phyloP scores from a whole-genome alignment of 2,797 vertebrate genomes.

The Remorina albescens region DNA sequence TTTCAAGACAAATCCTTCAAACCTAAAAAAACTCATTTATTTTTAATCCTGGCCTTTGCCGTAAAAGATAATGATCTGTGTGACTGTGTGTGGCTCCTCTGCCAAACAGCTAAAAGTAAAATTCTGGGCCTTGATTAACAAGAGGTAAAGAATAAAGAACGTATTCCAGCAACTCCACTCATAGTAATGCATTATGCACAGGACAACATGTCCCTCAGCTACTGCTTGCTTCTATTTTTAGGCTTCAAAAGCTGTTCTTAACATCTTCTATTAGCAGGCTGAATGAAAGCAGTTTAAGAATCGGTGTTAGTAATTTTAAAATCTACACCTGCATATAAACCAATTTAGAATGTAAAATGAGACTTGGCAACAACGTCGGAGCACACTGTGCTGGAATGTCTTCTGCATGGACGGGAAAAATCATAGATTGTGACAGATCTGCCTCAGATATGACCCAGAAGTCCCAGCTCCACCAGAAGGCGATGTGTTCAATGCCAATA shows the following conservation, averaged over 20 bases:
- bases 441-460: constrained; percentile 48
- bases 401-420: constrained; percentile 33
- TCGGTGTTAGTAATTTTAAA: constrained; percentile 52
- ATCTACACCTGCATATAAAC: constrained; percentile 61
- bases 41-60: background rate
- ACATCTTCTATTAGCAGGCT: constrained; percentile 53
- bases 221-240: constrained; percentile 71
- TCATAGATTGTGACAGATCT: constrained; percentile 51
- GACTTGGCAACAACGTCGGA: constrained; percentile 50
- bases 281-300: constrained; percentile 51
- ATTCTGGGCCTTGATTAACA: constrained; percentile 7
- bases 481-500: constrained; percentile 20
- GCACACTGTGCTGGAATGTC: constrained; percentile 35
- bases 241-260: constrained; percentile 54
- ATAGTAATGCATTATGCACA: constrained; percentile 63
- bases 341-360: constrained; percentile 71
- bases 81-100: background rate
- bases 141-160: constrained; percentile 22
- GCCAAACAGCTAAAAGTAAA: background rate
- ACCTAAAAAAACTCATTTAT: too few relatives aligned
- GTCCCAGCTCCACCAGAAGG: constrained; percentile 26
- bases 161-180: constrained; percentile 42
- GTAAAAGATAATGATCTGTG: constrained; percentile 13
- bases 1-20: background rate
- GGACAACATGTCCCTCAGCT: constrained; percentile 60